phyloP scores from a whole-genome alignment of 2,113 vertebrate species.

The Chloroceryle aenea region DNA sequence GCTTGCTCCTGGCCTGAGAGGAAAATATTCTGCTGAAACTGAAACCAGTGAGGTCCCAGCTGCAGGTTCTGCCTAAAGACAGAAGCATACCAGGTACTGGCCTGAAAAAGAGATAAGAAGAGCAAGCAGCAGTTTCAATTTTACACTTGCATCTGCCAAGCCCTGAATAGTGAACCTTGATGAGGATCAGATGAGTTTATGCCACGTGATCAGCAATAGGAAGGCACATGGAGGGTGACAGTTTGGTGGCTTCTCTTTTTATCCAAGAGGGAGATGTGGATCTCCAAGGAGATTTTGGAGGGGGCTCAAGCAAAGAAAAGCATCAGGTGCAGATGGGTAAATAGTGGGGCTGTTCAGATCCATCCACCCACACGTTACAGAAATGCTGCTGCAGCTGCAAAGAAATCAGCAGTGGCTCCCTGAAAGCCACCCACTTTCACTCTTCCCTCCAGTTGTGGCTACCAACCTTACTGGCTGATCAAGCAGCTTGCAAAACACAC shows the following conservation, averaged over 20 bases:
- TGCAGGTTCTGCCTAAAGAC: not conserved
- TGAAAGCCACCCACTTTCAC: slow-evolving; percentile 9
- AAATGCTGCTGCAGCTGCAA: not conserved
- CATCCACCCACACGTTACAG: not conserved
- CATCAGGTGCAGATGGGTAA: not conserved
- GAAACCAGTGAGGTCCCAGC: not conserved
- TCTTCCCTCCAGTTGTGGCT: not conserved
- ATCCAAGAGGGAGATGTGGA: not conserved
- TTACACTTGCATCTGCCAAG: not conserved
- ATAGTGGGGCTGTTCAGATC: not conserved
- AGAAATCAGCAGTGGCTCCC: not conserved
- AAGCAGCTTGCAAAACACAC: not conserved
- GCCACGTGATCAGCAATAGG: not conserved
- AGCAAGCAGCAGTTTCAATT: slow-evolving; percentile 14
- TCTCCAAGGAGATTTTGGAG: not conserved
- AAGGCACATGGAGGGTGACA: not conserved
- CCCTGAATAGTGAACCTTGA: not conserved
- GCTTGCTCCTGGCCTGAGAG: not conserved
- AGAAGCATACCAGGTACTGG: accelerated
- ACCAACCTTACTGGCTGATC: not conserved
- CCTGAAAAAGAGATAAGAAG: not conserved
- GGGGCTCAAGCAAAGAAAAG: not conserved
- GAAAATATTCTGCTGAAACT: not conserved
- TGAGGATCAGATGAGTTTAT: not conserved
- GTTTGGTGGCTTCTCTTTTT: not conserved